phyloP scores from a whole-genome alignment of 2,113 vertebrate genomes.

The Colinus virginianus region DNA sequence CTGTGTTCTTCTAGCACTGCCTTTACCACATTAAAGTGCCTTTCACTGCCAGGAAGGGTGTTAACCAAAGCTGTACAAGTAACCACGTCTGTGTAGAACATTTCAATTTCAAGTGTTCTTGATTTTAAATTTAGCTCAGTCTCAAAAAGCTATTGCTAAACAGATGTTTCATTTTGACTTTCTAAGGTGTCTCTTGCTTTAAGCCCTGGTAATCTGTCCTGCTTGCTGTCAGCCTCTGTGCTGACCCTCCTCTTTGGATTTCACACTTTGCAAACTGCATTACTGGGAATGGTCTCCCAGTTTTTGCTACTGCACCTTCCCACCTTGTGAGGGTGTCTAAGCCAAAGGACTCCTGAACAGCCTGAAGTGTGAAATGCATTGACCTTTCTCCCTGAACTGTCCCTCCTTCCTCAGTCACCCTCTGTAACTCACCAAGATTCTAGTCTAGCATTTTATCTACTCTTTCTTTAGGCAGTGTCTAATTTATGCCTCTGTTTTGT shows the following conservation, averaged over 20 bases:
- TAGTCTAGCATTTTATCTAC: not conserved
- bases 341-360: not conserved
- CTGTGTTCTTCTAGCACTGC: not conserved
- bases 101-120: conserved; percentile 36
- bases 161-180: conserved; percentile 41
- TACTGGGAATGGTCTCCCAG: not conserved
- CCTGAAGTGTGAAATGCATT: not conserved
- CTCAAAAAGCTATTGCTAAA: conserved; percentile 34
- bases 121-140: conserved; percentile 54
- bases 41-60: conserved; percentile 67
- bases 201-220: not conserved
- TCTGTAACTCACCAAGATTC: not conserved
- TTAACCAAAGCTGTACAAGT: conserved; percentile 64
- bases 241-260: not conserved
- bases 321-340: not conserved
- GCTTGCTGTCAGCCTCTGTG: not conserved
- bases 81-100: conserved; percentile 47
- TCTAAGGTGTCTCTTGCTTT: not conserved
- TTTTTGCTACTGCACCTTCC: not conserved
- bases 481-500: not conserved
- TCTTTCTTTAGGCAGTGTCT: not conserved
- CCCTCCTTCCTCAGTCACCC: not conserved
- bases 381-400: not conserved
- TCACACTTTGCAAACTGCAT: not conserved
- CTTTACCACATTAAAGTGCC: conserved; percentile 24